These are phyloP conservation scores for Drosophila gunungcola DNA, from an alignment of 1,140 invertebrate genomes.

Conservation along the genomic window DNA sequence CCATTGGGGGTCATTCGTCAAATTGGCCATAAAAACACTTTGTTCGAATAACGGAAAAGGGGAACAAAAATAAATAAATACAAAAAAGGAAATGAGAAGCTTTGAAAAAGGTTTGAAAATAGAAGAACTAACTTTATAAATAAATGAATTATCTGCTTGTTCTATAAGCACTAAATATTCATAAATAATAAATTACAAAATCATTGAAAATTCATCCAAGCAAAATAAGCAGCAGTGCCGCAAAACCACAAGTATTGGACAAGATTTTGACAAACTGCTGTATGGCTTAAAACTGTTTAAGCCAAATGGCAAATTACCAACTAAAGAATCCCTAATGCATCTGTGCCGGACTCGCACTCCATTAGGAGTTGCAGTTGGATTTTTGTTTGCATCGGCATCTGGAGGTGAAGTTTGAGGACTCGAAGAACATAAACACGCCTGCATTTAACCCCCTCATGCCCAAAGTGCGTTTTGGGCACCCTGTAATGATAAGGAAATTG, in stretches of 20 bases:
- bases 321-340: slow-evolving; percentile 45
- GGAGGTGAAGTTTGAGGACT: too few relatives aligned
- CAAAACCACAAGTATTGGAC: not conserved
- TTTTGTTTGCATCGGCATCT: not conserved
- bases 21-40: slow-evolving; percentile 79
- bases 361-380: slow-evolving; percentile 32
- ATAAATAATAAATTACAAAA: too few relatives aligned
- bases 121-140: not conserved
- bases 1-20: slow-evolving; percentile 69
- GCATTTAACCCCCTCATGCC: too few relatives aligned
- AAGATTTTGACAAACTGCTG: not conserved
- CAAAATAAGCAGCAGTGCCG: too few relatives aligned
- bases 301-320: slow-evolving; percentile 46
- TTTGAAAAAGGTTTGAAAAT: not conserved
- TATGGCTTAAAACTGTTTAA: slow-evolving; percentile 34
- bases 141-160: too few relatives aligned
- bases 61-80: slow-evolving; percentile 8
- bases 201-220: too few relatives aligned
- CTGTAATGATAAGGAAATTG: too few relatives aligned
- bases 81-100: slow-evolving; percentile 3
- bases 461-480: too few relatives aligned
- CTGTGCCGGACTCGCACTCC: slow-evolving; percentile 11
- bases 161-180: too few relatives aligned
- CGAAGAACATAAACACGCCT: too few relatives aligned
- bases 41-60: slow-evolving; percentile 33